A percentile compares a stretch with the other conserved stretches of the same genome.
These are phyloP conservation scores for Cotesia chilonis DNA, from an alignment of 1,140 invertebrate species.

Conservation along the genomic window DNA sequence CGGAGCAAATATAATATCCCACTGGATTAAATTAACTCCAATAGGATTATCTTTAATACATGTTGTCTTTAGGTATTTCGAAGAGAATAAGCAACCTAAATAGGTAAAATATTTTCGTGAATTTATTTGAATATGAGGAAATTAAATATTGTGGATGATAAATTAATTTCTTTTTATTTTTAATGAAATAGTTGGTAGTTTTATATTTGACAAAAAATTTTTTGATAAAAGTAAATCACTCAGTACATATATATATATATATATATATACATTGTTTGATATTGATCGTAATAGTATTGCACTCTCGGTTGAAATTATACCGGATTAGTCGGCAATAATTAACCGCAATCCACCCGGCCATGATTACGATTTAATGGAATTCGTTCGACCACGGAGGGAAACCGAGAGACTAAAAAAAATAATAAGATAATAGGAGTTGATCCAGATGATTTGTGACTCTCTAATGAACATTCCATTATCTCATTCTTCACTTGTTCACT, in stretches of 20 bases:
- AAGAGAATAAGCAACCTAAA: background rate
- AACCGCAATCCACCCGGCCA: slow-evolving; percentile 22
- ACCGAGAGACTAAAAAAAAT: background rate
- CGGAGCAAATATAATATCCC: background rate
- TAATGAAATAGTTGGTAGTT: no score
- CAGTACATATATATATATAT: no score
- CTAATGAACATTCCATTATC: slow-evolving; percentile 21
- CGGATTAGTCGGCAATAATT: slow-evolving; percentile 20
- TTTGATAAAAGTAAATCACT: no score
- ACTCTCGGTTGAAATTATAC: background rate
- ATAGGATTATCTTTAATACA: slow-evolving; percentile 10
- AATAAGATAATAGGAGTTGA: background rate
- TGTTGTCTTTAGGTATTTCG: background rate
- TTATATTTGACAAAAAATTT: no score
- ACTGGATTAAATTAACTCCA: slow-evolving; percentile 8
- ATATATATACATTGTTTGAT: background rate
- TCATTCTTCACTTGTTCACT: background rate
- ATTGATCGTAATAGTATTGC: background rate
- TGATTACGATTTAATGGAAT: slow-evolving; percentile 22
- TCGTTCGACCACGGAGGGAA: slow-evolving; percentile 7
- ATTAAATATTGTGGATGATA: no score
- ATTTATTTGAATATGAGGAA: no score
- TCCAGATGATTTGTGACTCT: slow-evolving; percentile 8
- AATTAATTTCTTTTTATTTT: no score
- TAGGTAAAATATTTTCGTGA: background rate